A percentile compares a stretch with the other conserved stretches of the same genome.
Conservation (phyloP, 2,797 vertebrate species). For the Ataeniobius toweri region DNA sequence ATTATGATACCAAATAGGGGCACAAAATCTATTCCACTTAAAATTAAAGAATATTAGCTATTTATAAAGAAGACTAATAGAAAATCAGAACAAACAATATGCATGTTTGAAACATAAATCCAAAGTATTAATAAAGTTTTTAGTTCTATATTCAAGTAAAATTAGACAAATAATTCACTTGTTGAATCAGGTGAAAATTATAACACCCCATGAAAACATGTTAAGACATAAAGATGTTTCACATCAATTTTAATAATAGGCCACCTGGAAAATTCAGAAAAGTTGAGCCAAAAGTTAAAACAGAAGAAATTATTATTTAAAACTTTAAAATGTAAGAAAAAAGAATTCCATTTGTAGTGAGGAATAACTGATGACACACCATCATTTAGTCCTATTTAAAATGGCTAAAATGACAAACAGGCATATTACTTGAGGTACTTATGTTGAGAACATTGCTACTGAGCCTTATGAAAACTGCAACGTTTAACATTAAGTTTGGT, state of each 20-base stretch:
- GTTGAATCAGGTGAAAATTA: background rate
- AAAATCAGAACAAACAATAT: background rate
- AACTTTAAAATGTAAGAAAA: background rate
- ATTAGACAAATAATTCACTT: background rate
- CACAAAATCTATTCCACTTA: background rate
- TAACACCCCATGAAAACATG: background rate
- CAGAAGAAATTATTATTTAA: background rate
- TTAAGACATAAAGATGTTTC: background rate
- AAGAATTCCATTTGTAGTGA: background rate
- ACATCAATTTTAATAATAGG: too few relatives aligned
- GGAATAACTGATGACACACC: background rate
- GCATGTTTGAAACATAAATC: background rate
- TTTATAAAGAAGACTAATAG: background rate
- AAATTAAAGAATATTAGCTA: background rate
- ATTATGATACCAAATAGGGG: background rate
- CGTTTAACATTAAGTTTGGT: background rate
- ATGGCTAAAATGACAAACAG: background rate
- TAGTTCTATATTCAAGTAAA: background rate
- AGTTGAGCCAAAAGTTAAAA: background rate
- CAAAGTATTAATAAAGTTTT: background rate
- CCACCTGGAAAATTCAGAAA: too few relatives aligned
- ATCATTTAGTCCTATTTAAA: background rate
- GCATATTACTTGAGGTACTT: background rate
- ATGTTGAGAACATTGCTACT: background rate
- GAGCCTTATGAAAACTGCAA: background rate